Evolutionary conservation across 2,888 invertebrate genomes (phyloP), one percentile per base, ranked within the genome.

Genomic region (Beris chalybata): DNA sequence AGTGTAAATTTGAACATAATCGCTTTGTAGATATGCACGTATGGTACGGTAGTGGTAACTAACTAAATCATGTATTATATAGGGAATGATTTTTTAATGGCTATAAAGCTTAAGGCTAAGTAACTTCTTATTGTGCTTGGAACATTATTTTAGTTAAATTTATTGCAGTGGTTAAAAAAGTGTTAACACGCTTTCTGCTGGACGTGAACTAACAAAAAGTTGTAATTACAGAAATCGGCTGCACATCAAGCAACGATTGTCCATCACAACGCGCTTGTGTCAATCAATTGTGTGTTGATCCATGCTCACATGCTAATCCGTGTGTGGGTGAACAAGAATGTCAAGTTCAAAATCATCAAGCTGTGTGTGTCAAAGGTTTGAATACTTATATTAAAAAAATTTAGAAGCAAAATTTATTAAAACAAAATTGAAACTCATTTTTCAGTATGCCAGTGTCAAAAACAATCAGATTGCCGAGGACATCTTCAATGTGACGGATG

Each of bases 161-260:
- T 48, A 15, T 11, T 48, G 48, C 22, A 48, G 48, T 12, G 13
- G 6, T 15, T 48, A 15, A 48, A 48, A 48, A 48, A 15, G 48
- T 48, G 7, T 48, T 5, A 15, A 22, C 12, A 15, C 22, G 13
- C 22, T 48, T 48, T 13, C 12, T 48, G 22, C n/a, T 12, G n/a
- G 12, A n/a, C 2, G 6, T 48, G 6, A 48, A 12, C 48, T 48
- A 48, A 48, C 12, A 48, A 48, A 4, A 48, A 22, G 6, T 48
- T 15, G 3, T 44, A 43, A 65, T 73, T 75, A 71, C 83, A 92
- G 93, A 90, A 83, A 85, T 91, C 77, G 88, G 88, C 77, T 95
- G 95, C 81, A 84, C 86, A 68, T 86, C 88, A 58, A 90, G 93
- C 80, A 86, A 86, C 74, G 91, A 94, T 73, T 95, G 95, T 77